Percentiles rank a stretch among this genome's conserved stretches.
Conservation (phyloP, 1,140 invertebrate species). For the Magallana ariakensis region DNA sequence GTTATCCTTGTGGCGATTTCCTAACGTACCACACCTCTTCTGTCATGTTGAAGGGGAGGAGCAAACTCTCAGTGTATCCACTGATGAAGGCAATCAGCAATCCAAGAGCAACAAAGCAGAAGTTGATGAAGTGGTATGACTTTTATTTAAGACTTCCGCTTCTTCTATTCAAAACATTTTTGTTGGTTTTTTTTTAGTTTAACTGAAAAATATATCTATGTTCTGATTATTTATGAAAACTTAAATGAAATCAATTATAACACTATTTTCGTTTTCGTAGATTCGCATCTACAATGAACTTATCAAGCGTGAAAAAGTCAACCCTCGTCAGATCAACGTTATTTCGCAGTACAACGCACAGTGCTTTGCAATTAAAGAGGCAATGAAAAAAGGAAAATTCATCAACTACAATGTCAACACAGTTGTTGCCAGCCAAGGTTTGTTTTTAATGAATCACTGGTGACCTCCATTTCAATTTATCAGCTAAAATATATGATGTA, state of each 20-base stretch:
- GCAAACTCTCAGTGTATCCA: constrained; percentile 56
- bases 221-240: too few relatives aligned
- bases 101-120: constrained; percentile 59
- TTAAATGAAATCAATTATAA: too few relatives aligned
- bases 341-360: constrained; percentile 65
- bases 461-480: too few relatives aligned
- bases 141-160: neutral
- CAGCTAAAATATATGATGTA: too few relatives aligned
- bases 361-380: constrained; percentile 44
- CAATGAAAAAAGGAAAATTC: constrained; percentile 34
- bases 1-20: constrained; percentile 56
- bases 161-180: too few relatives aligned
- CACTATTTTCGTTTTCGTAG: neutral
- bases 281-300: neutral
- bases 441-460: neutral
- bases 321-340: constrained; percentile 50
- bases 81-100: constrained; percentile 63
- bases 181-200: too few relatives aligned
- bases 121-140: constrained; percentile 60
- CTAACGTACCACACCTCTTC: constrained; percentile 53
- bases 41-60: constrained; percentile 69
- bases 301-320: constrained; percentile 22
- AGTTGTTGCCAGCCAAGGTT: constrained; percentile 65
- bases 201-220: too few relatives aligned
- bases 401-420: constrained; percentile 51